A percentile compares a stretch with the other conserved stretches of the same genome.
Conservation (phyloP, 2,888 invertebrate species). For the Disparrhopalites patrizii region DNA sequence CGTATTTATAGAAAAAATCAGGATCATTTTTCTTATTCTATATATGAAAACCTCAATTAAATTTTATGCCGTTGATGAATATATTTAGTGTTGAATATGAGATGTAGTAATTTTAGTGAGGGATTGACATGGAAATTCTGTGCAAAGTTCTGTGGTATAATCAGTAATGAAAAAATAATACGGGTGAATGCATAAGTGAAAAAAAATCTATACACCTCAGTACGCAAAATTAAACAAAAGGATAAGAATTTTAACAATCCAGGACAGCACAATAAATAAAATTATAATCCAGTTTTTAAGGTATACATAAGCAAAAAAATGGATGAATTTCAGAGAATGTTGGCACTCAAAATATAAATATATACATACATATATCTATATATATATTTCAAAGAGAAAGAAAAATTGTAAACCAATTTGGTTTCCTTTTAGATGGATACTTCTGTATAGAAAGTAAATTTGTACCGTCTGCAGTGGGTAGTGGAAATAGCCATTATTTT, state of each 20-base stretch:
- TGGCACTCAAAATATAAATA: not conserved
- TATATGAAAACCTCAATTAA: not conserved
- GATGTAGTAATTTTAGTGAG: not conserved
- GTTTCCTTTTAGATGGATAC: no score
- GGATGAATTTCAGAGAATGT: not conserved
- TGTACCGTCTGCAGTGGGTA: no score
- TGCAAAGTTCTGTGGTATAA: no score
- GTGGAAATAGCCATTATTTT: no score
- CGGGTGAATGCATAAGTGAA: constrained; percentile 7
- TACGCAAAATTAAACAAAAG: not conserved
- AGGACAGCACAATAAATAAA: constrained; percentile 3
- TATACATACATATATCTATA: no score
- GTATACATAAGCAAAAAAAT: not conserved
- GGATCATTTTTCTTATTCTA: no score
- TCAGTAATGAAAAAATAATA: not conserved
- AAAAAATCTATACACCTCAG: not conserved
- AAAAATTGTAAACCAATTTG: not conserved
- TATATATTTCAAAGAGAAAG: not conserved
- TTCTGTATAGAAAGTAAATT: no score
- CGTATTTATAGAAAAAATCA: no score
- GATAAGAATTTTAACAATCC: not conserved
- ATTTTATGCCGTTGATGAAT: not conserved
- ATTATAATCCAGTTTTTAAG: no score
- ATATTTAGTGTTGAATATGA: not conserved
- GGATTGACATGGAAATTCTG: no score